Conservation (phyloP, 2,888 invertebrate species). For the Acronicta aceris region DNA sequence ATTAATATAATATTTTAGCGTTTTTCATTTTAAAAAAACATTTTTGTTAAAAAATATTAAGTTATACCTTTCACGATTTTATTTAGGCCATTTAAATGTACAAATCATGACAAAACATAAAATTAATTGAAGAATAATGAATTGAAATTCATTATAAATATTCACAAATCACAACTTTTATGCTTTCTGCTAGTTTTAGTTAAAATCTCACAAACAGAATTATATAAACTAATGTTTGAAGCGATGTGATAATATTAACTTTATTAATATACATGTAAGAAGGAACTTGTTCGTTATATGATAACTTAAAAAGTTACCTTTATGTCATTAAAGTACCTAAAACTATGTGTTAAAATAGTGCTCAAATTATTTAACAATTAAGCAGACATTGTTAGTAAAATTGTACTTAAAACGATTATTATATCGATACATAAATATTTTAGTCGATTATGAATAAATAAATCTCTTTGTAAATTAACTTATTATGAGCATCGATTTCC, state of each 20-base stretch:
- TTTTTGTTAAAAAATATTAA: neutral
- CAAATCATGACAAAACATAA: neutral
- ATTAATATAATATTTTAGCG: neutral
- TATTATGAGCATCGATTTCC: conserved; percentile 28
- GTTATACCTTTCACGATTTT: conserved; percentile 5
- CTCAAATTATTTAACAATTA: conserved; percentile 50
- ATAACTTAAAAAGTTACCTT: conserved; percentile 40
- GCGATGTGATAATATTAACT: conserved; percentile 54
- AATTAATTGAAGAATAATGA: neutral
- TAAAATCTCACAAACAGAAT: conserved; percentile 12
- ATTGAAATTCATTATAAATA: neutral
- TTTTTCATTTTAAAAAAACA: neutral
- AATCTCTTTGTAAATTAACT: conserved; percentile 26
- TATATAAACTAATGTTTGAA: conserved; percentile 27
- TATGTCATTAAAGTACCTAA: conserved; percentile 34
- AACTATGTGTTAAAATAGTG: conserved; percentile 36
- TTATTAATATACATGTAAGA: conserved; percentile 33
- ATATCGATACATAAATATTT: conserved; percentile 45
- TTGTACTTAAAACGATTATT: conserved; percentile 57
- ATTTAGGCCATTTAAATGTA: conserved; percentile 10
- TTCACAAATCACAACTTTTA: neutral
- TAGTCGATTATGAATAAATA: conserved; percentile 50
- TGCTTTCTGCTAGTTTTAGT: neutral
- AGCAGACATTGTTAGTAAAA: conserved; percentile 34
- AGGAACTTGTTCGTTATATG: conserved; percentile 28